Conservation (phyloP, 1,140 invertebrate species). For the Nephila pilipes region DNA sequence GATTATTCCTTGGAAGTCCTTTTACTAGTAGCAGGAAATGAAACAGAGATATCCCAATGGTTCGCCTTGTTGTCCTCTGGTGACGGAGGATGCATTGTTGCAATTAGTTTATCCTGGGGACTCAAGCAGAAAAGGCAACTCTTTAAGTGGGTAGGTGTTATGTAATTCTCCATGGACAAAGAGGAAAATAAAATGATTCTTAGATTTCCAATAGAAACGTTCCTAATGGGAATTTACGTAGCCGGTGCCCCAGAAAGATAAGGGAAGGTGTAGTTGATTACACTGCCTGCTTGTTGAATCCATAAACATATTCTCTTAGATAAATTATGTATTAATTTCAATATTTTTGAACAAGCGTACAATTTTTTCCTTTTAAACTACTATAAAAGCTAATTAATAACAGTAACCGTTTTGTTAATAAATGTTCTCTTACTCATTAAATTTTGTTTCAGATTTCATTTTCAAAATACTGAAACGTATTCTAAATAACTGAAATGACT, state of each 20-base stretch:
- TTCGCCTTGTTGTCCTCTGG: slow-evolving; percentile 28
- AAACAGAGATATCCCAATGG: slow-evolving; percentile 37
- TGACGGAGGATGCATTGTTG: slow-evolving; percentile 25
- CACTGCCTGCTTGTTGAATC: neutral
- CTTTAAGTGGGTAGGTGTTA: slow-evolving; percentile 38
- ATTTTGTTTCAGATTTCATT: no score
- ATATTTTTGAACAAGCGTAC: neutral
- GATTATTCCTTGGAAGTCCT: slow-evolving; percentile 29
- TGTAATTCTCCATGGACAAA: slow-evolving; percentile 46
- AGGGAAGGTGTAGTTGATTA: neutral
- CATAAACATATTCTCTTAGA: neutral
- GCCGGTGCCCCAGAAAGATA: slow-evolving; percentile 13
- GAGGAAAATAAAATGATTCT: slow-evolving; percentile 51
- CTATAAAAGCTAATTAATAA: no score
- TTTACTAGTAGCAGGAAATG: slow-evolving; percentile 33
- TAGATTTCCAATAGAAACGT: slow-evolving; percentile 42
- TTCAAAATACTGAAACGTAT: no score
- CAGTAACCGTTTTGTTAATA: no score
- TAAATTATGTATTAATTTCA: neutral
- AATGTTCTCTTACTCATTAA: no score
- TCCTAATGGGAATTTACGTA: slow-evolving; percentile 52
- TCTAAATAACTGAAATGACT: no score
- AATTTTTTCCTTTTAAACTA: no score
- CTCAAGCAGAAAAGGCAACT: slow-evolving; percentile 10
- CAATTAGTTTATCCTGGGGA: slow-evolving; percentile 50